Conservation (phyloP, 2,113 vertebrate species). For the Gymnorhina tibicen region DNA sequence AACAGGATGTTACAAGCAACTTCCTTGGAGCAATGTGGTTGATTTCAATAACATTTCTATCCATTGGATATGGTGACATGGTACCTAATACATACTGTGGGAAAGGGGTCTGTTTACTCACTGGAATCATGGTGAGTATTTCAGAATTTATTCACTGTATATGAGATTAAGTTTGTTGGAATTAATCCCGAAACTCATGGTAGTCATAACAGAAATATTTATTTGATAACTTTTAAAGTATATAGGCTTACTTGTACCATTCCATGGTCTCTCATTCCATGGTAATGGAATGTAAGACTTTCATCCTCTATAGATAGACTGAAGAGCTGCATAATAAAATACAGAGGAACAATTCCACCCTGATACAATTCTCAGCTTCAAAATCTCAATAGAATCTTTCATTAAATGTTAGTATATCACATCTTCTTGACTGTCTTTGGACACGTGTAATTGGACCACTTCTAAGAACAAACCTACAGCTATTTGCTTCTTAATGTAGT, state of each 20-base stretch:
- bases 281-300: not conserved
- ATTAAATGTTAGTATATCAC: not conserved
- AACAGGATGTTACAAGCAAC: slow-evolving; percentile 93
- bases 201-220: not conserved
- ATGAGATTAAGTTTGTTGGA: not conserved
- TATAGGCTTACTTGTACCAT: not conserved
- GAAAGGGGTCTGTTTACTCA: slow-evolving; percentile 94
- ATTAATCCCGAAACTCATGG: not conserved
- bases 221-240: not conserved
- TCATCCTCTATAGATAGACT: not conserved
- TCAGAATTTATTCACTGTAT: not conserved
- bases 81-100: slow-evolving; percentile 96
- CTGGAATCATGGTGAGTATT: slow-evolving; percentile 93
- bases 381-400: not conserved
- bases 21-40: slow-evolving; percentile 98
- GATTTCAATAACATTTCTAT: slow-evolving; percentile 97
- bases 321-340: not conserved
- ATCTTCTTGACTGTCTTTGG: not conserved
- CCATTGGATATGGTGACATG: slow-evolving; percentile 97
- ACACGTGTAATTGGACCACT: not conserved
- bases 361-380: not conserved
- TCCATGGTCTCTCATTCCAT: not conserved
- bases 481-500: not conserved
- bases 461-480: not conserved
- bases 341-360: not conserved